Evolutionary conservation across 35 echinoderm and acorn worm species (phyloP).

Genomic region (Eucidaris tribuloides): DNA sequence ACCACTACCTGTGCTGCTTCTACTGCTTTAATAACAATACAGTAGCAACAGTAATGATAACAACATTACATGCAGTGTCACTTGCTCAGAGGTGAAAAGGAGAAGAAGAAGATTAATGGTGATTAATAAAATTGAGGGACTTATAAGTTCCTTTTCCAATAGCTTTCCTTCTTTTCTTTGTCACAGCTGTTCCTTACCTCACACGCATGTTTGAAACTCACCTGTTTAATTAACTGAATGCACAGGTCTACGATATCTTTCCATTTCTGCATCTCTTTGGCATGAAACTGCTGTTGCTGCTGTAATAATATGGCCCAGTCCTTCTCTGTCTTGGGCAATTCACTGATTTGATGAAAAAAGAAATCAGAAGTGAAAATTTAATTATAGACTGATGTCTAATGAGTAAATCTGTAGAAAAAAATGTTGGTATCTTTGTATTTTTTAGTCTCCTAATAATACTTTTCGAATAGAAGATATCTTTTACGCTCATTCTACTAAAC

Average conservation of each 20-base stretch:
- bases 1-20: too few relatives aligned
- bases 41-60: background rate
- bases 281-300: constrained; percentile 46
- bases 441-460: too few relatives aligned
- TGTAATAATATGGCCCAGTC: constrained; percentile 51
- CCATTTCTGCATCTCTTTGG: constrained; percentile 46
- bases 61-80: background rate
- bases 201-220: background rate
- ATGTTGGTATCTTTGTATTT: too few relatives aligned
- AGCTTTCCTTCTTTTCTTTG: background rate
- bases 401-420: too few relatives aligned
- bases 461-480: too few relatives aligned
- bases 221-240: constrained; percentile 68
- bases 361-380: background rate
- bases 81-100: background rate
- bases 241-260: constrained; percentile 46
- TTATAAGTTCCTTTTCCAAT: background rate
- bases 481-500: too few relatives aligned
- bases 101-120: background rate
- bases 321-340: constrained; percentile 29
- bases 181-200: background rate
- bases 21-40: too few relatives aligned
- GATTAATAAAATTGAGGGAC: background rate
- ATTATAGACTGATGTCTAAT: too few relatives aligned
- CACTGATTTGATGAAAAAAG: background rate